Base-by-base conservation (phyloP, 2,888 invertebrate genomes). In the Lepas anatifera region DNA sequence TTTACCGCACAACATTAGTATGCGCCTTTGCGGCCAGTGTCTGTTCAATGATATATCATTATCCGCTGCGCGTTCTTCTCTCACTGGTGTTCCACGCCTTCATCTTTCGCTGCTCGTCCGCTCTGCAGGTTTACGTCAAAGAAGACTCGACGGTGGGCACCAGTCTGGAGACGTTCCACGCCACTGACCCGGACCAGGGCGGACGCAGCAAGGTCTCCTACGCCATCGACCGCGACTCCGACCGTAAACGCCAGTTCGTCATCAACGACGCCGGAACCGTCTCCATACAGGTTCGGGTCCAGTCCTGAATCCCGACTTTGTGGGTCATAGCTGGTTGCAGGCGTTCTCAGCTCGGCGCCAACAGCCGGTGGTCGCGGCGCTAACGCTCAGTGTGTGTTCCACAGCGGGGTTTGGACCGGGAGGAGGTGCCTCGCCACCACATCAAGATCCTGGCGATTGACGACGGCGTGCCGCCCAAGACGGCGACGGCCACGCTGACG, bases 391-490 rank as follows among this genome's bases (percentile, higher is more conserved):
- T n/a, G n/a, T n/a, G n/a, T n/a, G n/a, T n/a, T n/a, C 25, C 8
- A 18, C 71, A 71, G 67, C 85, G 95, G 70, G 88, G 89, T 16
- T 83, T 97, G 71, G 97, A 97, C 80, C 86, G 96, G 69, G 97
- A 97, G 81, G 94, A 95, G 76, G 94, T 94, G 16, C 94, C 95
- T 0, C 84, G 95, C 68, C 96, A 97, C 85, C 95, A 94, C 83
- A 93, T 96, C 8, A 95, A 95, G 82, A 95, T 96, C 75, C 83
- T 96, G 77, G 96, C 96, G 6, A 94, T 95, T 77, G 95, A 96
- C 79, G 94, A 95, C 79, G 95, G 95, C 2, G 87, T 91, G 25
- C 95, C 95, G 2, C 91, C 94, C 0, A 90, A 93, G 81, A 95
- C 95, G 13, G 94, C 95, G 0, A 95, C 95, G 0, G 95, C 95